Evolutionary conservation across 64 coral and sea anemone species (phyloP).

Genomic region (Montipora capricornis): DNA sequence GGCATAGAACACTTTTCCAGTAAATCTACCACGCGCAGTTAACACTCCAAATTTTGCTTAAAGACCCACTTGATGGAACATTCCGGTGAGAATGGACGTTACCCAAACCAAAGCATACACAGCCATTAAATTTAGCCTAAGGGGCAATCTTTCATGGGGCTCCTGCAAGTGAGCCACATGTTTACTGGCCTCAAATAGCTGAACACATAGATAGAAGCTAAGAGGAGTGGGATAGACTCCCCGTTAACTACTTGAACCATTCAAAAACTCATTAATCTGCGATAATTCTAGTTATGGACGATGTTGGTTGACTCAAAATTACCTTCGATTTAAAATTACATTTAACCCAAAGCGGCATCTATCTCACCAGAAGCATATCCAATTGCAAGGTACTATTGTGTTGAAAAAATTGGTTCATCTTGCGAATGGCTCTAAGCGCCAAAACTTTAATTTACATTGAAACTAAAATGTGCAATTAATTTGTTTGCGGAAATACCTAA

Average conservation of each 20-base stretch:
- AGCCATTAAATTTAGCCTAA: slow-evolving; percentile 12
- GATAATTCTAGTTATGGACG: neutral
- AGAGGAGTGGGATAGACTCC: neutral
- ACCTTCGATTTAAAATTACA: slow-evolving; percentile 11
- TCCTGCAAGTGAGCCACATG: slow-evolving; percentile 19
- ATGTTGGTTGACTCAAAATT: slow-evolving; percentile 8
- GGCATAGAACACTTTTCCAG: neutral
- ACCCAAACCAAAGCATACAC: slow-evolving; percentile 26
- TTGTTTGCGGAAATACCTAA: slow-evolving; percentile 59
- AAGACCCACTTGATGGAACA: slow-evolving; percentile 50
- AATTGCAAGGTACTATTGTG: slow-evolving; percentile 33
- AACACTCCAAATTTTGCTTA: neutral
- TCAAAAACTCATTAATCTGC: neutral
- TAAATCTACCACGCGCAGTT: neutral
- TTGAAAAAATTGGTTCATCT: slow-evolving; percentile 42
- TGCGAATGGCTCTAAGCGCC: slow-evolving; percentile 37
- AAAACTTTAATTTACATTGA: slow-evolving; percentile 65
- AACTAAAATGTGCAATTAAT: slow-evolving; percentile 61
- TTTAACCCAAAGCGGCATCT: slow-evolving; percentile 11
- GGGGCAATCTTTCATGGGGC: slow-evolving; percentile 39
- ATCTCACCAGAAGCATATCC: slow-evolving; percentile 23
- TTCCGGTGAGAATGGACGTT: slow-evolving; percentile 39
- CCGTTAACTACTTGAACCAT: neutral
- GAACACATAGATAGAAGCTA: slow-evolving; percentile 4
- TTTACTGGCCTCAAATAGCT: neutral